Conservation (phyloP, 2,888 invertebrate species). For the Coecobrya sp. region DNA sequence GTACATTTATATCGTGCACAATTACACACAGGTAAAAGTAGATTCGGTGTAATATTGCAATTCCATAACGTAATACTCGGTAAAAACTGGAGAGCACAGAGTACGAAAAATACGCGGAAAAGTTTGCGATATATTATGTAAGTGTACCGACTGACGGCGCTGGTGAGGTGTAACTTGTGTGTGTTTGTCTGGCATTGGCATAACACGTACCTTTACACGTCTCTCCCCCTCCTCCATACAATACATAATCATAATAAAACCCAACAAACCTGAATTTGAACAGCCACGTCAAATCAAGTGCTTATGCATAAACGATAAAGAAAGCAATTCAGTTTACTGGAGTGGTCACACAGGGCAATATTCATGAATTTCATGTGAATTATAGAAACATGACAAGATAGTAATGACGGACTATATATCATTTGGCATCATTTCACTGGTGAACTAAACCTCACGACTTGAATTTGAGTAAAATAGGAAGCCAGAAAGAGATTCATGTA, state of each 20-base stretch:
- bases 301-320: background rate
- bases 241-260: background rate
- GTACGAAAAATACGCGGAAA: too few relatives aligned
- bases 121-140: too few relatives aligned
- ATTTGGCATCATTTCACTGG: background rate
- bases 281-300: background rate
- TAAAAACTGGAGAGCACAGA: too few relatives aligned
- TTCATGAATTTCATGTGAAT: conserved; percentile 17
- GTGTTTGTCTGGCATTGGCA: background rate
- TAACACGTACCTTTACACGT: conserved; percentile 13
- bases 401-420: background rate
- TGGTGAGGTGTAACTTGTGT: too few relatives aligned
- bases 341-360: conserved; percentile 26
- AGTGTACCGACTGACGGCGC: too few relatives aligned
- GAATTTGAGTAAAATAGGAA: conserved; percentile 21
- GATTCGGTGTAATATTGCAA: background rate
- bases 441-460: background rate
- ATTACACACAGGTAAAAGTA: background rate
- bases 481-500: background rate
- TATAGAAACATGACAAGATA: background rate
- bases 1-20: background rate
- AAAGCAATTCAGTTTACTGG: background rate
- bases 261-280: conserved; percentile 43
- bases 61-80: too few relatives aligned
- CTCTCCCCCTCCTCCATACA: background rate